A percentile compares a stretch with the other conserved stretches of the same genome.
Evolutionary conservation across 2,888 invertebrate genomes (phyloP).

Genomic region (Epistrophella euchroma): DNA sequence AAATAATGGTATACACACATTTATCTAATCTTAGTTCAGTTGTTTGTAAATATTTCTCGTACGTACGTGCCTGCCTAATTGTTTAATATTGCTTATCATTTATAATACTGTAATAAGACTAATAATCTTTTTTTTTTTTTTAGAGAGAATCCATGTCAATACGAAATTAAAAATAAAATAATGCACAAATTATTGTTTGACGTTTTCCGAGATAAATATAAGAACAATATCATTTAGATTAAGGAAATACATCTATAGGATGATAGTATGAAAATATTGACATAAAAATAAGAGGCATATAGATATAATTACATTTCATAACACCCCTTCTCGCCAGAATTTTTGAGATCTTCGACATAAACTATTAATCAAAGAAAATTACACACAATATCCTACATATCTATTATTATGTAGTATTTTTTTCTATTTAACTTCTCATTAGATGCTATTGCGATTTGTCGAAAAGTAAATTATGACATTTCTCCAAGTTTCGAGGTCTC

Average conservation of each 20-base stretch:
- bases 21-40: constrained; percentile 11
- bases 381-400: too few species aligned
- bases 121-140: neutral
- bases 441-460: too few species aligned
- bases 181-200: constrained; percentile 29
- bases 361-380: too few species aligned
- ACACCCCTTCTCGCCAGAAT: too few species aligned
- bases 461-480: too few species aligned
- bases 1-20: constrained; percentile 11
- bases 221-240: neutral
- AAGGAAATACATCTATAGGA: neutral
- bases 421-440: too few species aligned
- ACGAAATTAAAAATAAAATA: neutral
- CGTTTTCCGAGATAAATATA: constrained; percentile 21
- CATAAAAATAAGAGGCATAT: too few species aligned
- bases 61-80: neutral
- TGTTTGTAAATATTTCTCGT: neutral
- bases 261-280: too few species aligned
- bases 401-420: too few species aligned
- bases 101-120: neutral
- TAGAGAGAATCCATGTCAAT: neutral
- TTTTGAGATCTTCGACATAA: too few species aligned
- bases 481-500: too few species aligned
- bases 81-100: constrained; percentile 15
- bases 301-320: too few species aligned